Conservation (phyloP, 1,140 invertebrate genomes). For the Drosophila bocqueti region DNA sequence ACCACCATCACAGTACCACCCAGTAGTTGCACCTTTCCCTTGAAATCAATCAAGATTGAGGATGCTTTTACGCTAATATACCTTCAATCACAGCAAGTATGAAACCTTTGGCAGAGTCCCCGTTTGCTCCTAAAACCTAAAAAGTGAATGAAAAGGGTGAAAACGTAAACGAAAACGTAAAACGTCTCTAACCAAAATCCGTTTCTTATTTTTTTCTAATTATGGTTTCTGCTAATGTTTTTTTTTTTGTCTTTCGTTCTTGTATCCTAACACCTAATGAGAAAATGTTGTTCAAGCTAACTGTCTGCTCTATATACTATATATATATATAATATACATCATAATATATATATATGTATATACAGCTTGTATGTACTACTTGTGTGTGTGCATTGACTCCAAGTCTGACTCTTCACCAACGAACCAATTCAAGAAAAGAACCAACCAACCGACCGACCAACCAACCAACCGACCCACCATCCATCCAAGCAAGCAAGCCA, state of each 20-base stretch:
- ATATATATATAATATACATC: constrained; percentile 6
- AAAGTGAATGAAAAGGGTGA: not conserved
- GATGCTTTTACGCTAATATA: constrained; percentile 42
- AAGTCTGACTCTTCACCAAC: constrained; percentile 29
- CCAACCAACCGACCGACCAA: constrained; percentile 36
- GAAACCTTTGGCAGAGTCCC: constrained; percentile 37
- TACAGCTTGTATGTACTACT: not conserved
- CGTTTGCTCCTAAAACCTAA: constrained; percentile 2
- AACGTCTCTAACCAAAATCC: constrained; percentile 30
- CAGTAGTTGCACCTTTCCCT: constrained; percentile 41
- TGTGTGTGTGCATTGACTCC: constrained; percentile 25
- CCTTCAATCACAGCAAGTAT: constrained; percentile 56
- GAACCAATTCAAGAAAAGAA: constrained; percentile 32
- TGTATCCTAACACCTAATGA: constrained; percentile 32
- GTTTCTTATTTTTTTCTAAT: constrained; percentile 36
- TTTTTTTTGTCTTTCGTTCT: constrained; percentile 16
- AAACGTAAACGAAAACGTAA: constrained; percentile 17
- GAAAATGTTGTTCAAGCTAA: constrained; percentile 51
- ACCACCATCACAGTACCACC: not conserved
- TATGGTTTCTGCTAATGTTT: constrained; percentile 44
- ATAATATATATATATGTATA: constrained; percentile 12
- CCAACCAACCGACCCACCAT: constrained; percentile 34
- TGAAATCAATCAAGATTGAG: constrained; percentile 37
- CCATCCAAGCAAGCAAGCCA: constrained; percentile 24
- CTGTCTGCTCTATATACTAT: constrained; percentile 29